These are phyloP conservation scores for Alligator mississippiensis DNA, from an alignment of 2,113 vertebrate genomes.

Conservation along the genomic window DNA sequence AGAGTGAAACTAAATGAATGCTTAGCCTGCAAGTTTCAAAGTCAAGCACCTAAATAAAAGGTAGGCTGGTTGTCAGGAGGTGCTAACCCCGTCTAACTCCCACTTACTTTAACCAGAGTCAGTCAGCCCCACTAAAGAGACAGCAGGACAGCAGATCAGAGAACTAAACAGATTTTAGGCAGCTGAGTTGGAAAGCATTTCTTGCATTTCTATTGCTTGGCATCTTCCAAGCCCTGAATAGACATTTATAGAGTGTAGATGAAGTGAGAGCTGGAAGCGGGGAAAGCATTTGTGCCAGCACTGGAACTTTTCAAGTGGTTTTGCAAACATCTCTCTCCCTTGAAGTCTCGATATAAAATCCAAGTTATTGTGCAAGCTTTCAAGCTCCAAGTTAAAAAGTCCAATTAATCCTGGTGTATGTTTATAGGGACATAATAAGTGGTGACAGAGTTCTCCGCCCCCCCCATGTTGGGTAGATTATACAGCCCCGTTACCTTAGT, in stretches of 20 bases:
- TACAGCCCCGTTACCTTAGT: not conserved
- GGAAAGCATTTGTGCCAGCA: not conserved
- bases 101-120: slow-evolving; percentile 33
- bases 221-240: not conserved
- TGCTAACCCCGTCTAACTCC: slow-evolving; percentile 12
- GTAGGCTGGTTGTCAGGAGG: not conserved
- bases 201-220: not conserved
- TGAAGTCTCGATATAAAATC: not conserved
- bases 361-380: not conserved
- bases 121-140: slow-evolving; percentile 20
- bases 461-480: not conserved
- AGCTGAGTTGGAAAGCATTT: not conserved
- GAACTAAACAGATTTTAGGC: not conserved
- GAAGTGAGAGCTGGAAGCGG: not conserved
- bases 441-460: not conserved
- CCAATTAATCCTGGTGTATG: too few relatives aligned
- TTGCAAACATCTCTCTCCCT: not conserved
- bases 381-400: not conserved
- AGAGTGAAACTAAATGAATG: not conserved
- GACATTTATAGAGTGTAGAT: not conserved
- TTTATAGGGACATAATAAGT: not conserved
- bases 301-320: not conserved
- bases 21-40: fast-evolving
- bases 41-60: not conserved
- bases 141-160: not conserved